phyloP scores from a whole-genome alignment of 2,888 invertebrate genomes.

The Elmis aenea region DNA sequence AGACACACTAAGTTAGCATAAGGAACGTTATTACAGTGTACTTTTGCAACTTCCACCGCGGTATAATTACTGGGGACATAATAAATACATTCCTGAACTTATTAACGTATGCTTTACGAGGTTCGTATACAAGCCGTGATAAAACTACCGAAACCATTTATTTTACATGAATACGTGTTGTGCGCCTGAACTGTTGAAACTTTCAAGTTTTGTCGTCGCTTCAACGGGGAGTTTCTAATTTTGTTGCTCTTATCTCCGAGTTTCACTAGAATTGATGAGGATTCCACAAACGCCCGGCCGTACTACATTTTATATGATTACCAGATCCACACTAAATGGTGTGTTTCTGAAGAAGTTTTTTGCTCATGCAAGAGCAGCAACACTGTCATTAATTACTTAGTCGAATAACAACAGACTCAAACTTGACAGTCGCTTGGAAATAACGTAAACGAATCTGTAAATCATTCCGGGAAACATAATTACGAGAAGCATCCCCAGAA shows the following conservation, averaged over 20 bases:
- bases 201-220: slow-evolving; percentile 21
- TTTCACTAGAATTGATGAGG: slow-evolving; percentile 31
- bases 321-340: slow-evolving; percentile 8
- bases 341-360: too few relatives aligned
- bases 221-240: slow-evolving; percentile 22
- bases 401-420: slow-evolving; percentile 6
- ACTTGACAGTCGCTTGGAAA: slow-evolving; percentile 7
- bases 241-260: slow-evolving; percentile 24
- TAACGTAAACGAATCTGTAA: slow-evolving; percentile 30
- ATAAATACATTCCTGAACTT: slow-evolving; percentile 29
- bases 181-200: slow-evolving; percentile 19
- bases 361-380: too few relatives aligned
- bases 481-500: slow-evolving; percentile 30
- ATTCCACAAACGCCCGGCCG: too few relatives aligned
- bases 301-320: slow-evolving; percentile 27
- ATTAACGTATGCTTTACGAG: slow-evolving; percentile 30
- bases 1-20: slow-evolving; percentile 7
- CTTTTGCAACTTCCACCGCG: slow-evolving; percentile 15
- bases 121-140: slow-evolving; percentile 17
- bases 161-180: slow-evolving; percentile 33
- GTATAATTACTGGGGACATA: slow-evolving; percentile 24
- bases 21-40: too few relatives aligned
- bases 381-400: slow-evolving; percentile 3
- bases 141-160: slow-evolving; percentile 29
- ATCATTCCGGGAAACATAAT: slow-evolving; percentile 35